Conservation (phyloP, 2,888 invertebrate species). For the Pocota personata region DNA sequence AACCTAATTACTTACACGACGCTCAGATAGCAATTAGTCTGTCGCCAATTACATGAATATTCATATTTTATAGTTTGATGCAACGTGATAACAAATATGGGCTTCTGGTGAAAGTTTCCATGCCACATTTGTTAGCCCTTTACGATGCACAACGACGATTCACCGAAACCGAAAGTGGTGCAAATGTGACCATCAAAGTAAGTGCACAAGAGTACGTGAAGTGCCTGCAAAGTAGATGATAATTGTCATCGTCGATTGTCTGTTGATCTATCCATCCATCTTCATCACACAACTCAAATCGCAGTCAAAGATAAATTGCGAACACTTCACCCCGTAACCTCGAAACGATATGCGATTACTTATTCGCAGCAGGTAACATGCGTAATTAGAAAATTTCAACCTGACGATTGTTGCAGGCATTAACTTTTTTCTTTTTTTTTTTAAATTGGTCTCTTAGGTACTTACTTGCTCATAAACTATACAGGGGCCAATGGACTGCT, state of each 20-base stretch:
- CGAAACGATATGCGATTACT: constrained; percentile 39
- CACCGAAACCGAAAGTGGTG: constrained; percentile 32
- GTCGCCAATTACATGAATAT: constrained; percentile 49
- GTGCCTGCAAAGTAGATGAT: constrained; percentile 19
- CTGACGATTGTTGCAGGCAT: constrained; percentile 5
- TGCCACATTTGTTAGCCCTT: constrained; percentile 19
- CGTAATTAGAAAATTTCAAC: constrained; percentile 52
- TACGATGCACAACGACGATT: neutral
- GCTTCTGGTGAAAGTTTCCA: constrained; percentile 39
- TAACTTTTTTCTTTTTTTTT: constrained; percentile 6
- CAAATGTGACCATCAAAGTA: constrained; percentile 17
- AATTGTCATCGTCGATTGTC: constrained; percentile 17
- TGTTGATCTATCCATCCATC: constrained; percentile 15
- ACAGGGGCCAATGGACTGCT: constrained; percentile 31
- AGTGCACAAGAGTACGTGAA: constrained; percentile 46
- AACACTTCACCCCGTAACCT: constrained; percentile 45
- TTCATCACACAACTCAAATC: constrained; percentile 14
- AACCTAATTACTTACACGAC: constrained; percentile 17
- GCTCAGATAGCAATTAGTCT: neutral
- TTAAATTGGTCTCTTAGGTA: neutral
- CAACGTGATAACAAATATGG: constrained; percentile 9
- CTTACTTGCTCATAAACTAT: neutral
- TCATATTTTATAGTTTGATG: constrained; percentile 13
- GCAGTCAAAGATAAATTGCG: constrained; percentile 37
- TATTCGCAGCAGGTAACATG: constrained; percentile 51